Percentiles rank a stretch among this genome's conserved stretches.
phyloP scores from a whole-genome alignment of 53 echinoderm and acorn worm genomes.

The Pentamera pediparva region DNA sequence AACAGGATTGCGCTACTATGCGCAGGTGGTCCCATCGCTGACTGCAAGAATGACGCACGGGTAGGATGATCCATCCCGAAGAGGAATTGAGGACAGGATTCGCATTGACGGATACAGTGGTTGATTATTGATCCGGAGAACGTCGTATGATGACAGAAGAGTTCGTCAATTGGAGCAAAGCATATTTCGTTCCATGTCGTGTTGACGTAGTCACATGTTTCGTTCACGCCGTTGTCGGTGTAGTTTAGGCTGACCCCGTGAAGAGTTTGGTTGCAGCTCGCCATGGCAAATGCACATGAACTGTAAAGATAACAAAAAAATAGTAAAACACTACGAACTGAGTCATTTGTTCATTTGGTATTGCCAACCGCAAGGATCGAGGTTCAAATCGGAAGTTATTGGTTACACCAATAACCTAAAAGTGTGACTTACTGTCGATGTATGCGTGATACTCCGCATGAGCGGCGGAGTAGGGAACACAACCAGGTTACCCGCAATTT shows the following conservation, averaged over 20 bases:
- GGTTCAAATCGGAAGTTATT: too few relatives aligned
- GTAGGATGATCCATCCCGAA: constrained; percentile 46
- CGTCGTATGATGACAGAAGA: neutral
- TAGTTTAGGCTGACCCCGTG: neutral
- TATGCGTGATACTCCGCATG: too few relatives aligned
- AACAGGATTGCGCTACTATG: constrained; percentile 41
- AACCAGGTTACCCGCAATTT: too few relatives aligned
- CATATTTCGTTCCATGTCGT: neutral
- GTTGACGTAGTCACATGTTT: neutral
- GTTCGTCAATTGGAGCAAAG: neutral
- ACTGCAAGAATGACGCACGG: constrained; percentile 18
- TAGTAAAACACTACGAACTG: too few relatives aligned
- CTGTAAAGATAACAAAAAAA: too few relatives aligned
- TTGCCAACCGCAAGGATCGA: too few relatives aligned
- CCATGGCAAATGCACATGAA: neutral
- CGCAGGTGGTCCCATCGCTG: neutral
- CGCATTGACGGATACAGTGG: constrained; percentile 40
- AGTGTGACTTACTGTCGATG: too few relatives aligned
- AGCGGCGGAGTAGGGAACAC: too few relatives aligned
- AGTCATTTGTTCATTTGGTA: too few relatives aligned
- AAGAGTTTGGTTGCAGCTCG: neutral
- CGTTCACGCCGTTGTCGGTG: neutral
- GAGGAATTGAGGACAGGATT: constrained; percentile 42
- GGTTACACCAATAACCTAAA: too few relatives aligned
- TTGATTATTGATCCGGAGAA: constrained; percentile 1